Evolutionary conservation across 2,113 vertebrate species (phyloP), one percentile per base, ranked within the genome.

Genomic region (chimpanzee (Pan troglodytes)): DNA sequence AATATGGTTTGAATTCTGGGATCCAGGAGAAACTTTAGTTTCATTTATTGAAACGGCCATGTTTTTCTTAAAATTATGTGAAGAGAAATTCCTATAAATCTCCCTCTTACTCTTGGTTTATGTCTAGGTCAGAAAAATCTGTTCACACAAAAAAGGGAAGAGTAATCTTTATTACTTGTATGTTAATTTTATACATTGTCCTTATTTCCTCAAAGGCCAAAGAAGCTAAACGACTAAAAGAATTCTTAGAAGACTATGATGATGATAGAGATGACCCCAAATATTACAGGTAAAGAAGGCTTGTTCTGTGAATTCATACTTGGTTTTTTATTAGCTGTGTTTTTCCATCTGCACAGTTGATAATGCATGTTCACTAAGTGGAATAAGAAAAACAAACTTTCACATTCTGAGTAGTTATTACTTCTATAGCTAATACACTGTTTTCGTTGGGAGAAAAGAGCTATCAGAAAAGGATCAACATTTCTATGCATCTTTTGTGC

Each of bases 191-290:
- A 6, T 23, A 50, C 11, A 32, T 0, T 92, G 22, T 96, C 22
- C 35, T 97, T 97, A 72, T 94, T 97, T 93, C 78, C 55, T 95
- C 89, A 95, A 95, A 99, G 99, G 98, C 99, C 95, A 99, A 99
- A 99, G 99, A 99, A 99, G 99, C 99, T 87, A 99, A 99, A 98
- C 98, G 99, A 84, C 98, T 99, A 76, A 99, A 99, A 98, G 99
- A 99, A 98, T 99, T 99, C 97, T 99, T 99, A 96, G 99, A 99
- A 99, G 99, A 99, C 97, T 99, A 99, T 92, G 99, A 99, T 97
- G 99, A 99, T 96, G 99, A 99, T 93, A 98, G 99, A 98, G 99
- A 99, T 97, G 99, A 99, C 98, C 99, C 99, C 48, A 99, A 99
- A 97, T 99, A 99, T 96, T 99, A 99, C 98, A 99, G 99, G 99